Conservation (phyloP, 2,797 vertebrate species). For the Microtus agrestis region DNA sequence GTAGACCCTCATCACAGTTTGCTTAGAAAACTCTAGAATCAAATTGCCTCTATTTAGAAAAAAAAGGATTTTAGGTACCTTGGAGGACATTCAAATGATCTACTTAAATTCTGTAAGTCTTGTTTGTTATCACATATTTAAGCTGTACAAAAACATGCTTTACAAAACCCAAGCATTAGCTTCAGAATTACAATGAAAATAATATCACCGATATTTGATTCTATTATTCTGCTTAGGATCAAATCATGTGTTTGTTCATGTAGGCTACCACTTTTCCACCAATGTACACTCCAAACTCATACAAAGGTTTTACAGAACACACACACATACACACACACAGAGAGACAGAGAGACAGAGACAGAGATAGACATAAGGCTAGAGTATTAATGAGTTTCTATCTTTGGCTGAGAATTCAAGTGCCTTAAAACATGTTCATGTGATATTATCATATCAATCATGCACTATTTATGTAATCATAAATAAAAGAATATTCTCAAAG, state of each 20-base stretch:
- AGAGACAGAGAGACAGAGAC: too few species aligned
- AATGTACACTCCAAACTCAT: too few species aligned
- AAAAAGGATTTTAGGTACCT: neutral
- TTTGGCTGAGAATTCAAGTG: neutral
- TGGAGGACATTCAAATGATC: neutral
- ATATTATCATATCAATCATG: neutral
- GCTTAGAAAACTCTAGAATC: neutral
- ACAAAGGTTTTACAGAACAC: neutral
- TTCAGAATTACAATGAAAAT: neutral
- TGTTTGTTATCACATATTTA: neutral
- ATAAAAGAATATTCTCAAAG: neutral
- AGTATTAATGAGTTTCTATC: neutral
- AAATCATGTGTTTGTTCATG: neutral
- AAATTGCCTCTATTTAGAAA: neutral
- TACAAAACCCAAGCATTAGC: neutral
- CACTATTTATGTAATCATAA: slow-evolving; percentile 38
- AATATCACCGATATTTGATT: neutral
- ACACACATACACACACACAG: too few species aligned
- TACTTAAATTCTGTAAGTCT: neutral
- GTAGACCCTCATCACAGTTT: neutral
- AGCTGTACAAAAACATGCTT: neutral
- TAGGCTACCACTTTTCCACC: neutral
- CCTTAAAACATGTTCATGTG: neutral
- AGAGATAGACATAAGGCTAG: neutral
- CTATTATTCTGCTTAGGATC: neutral